Conservation (phyloP, 2,797 vertebrate species). For the Rousettus madagascariensis region DNA sequence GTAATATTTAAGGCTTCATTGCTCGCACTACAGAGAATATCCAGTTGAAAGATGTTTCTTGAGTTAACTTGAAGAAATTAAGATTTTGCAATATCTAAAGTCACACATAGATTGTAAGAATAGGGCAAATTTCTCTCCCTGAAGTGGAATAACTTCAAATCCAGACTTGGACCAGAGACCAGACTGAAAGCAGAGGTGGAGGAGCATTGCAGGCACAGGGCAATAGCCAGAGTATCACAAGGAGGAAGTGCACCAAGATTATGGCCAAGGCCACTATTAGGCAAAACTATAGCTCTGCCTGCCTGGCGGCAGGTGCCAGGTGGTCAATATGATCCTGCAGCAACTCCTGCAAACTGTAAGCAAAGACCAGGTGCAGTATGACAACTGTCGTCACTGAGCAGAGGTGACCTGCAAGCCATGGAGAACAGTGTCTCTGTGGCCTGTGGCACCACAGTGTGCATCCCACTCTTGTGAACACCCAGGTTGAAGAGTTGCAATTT, state of each 20-base stretch:
- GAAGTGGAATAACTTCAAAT: slow-evolving; percentile 57
- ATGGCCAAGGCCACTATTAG: slow-evolving; percentile 57
- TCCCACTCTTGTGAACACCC: not conserved
- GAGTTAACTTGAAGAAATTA: slow-evolving; percentile 40
- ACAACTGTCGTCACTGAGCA: slow-evolving; percentile 66
- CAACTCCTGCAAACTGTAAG: slow-evolving; percentile 51
- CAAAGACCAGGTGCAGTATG: slow-evolving; percentile 16
- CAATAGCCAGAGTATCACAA: slow-evolving; percentile 28
- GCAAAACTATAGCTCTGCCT: slow-evolving; percentile 64
- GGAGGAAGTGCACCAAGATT: slow-evolving; percentile 59
- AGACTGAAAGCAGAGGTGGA: slow-evolving; percentile 49
- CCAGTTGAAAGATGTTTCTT: slow-evolving; percentile 16
- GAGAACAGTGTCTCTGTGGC: slow-evolving; percentile 59
- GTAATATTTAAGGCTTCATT: slow-evolving; percentile 37
- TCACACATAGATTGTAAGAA: slow-evolving; percentile 53
- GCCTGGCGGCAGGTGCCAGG: not conserved
- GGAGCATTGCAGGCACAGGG: not conserved
- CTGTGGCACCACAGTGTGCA: not conserved
- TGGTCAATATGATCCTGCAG: slow-evolving; percentile 11
- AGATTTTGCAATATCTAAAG: slow-evolving; percentile 55
- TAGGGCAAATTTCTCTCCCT: slow-evolving; percentile 63
- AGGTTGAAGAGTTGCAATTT: slow-evolving; percentile 70
- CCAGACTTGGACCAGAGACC: slow-evolving; percentile 44
- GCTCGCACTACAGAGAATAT: not conserved
- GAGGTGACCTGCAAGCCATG: slow-evolving; percentile 66